A percentile compares a stretch with the other conserved stretches of the same genome.
These are phyloP conservation scores for Apotomis turbidana DNA, from an alignment of 2,888 invertebrate genomes.

Conservation along the genomic window DNA sequence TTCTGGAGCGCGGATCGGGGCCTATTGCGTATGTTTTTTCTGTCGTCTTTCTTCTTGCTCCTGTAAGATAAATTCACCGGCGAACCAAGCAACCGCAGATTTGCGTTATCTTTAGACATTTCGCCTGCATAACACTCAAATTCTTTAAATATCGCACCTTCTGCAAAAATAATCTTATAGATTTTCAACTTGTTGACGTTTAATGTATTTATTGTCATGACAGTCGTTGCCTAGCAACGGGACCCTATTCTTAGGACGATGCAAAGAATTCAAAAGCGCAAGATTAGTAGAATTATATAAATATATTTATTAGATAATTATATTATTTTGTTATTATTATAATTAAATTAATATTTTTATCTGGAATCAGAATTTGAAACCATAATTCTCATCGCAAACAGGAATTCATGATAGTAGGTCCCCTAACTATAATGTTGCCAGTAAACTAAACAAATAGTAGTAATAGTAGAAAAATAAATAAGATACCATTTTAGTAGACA, in stretches of 20 bases:
- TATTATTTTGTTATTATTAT: no score
- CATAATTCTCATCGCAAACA: not conserved
- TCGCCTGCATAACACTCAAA: constrained; percentile 58
- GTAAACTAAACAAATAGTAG: not conserved
- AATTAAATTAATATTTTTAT: no score
- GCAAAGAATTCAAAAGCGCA: no score
- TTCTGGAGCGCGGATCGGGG: constrained; percentile 75
- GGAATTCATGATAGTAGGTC: constrained; percentile 5
- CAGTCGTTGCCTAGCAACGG: constrained; percentile 44
- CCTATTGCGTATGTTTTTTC: constrained; percentile 66
- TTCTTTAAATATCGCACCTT: constrained; percentile 5
- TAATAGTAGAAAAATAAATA: not conserved
- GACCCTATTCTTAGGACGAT: constrained; percentile 47
- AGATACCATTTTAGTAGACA: no score
- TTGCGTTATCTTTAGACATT: constrained; percentile 79
- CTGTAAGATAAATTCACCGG: constrained; percentile 76
- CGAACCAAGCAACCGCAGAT: constrained; percentile 74
- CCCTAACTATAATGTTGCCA: constrained; percentile 2
- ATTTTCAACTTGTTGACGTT: constrained; percentile 31
- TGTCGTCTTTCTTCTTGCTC: constrained; percentile 74
- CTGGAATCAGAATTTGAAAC: no score
- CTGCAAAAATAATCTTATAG: not conserved
- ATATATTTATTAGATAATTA: no score
- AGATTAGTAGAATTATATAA: no score
- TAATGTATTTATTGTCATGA: constrained; percentile 55